These are phyloP conservation scores for Nephrocerus scutellatus DNA, from an alignment of 2,888 invertebrate species.

Conservation along the genomic window DNA sequence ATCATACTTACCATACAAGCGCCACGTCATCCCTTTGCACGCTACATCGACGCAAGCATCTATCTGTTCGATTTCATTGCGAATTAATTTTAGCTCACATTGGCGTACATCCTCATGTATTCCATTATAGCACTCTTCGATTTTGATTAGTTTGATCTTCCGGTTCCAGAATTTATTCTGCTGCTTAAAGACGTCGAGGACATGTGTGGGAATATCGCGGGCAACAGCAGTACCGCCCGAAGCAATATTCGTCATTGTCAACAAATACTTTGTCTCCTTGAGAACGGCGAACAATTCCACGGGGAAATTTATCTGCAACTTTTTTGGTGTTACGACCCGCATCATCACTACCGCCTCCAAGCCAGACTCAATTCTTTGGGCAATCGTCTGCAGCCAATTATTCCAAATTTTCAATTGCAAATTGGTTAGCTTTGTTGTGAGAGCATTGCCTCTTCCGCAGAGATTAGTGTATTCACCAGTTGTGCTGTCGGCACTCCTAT, in stretches of 20 bases:
- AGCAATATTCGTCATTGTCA: slow-evolving; percentile 48
- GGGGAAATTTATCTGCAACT: slow-evolving; percentile 34
- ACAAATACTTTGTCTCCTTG: slow-evolving; percentile 76
- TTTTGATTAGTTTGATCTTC: slow-evolving; percentile 51
- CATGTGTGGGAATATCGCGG: too few species aligned
- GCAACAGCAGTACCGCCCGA: not conserved
- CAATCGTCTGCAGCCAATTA: slow-evolving; percentile 52
- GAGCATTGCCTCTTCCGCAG: slow-evolving; percentile 33
- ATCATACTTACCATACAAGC: slow-evolving; percentile 60
- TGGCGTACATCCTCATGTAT: slow-evolving; percentile 63
- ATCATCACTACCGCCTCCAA: slow-evolving; percentile 37
- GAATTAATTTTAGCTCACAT: slow-evolving; percentile 72
- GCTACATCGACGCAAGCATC: slow-evolving; percentile 64
- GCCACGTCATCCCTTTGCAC: slow-evolving; percentile 70
- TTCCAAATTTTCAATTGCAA: slow-evolving; percentile 50
- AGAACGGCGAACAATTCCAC: slow-evolving; percentile 62
- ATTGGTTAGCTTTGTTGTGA: slow-evolving; percentile 44
- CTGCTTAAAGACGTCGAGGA: slow-evolving; percentile 32
- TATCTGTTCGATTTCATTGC: slow-evolving; percentile 66
- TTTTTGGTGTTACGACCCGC: slow-evolving; percentile 16
- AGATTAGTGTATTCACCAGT: slow-evolving; percentile 25
- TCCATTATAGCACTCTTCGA: slow-evolving; percentile 74
- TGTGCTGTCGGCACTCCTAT: not conserved
- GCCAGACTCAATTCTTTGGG: slow-evolving; percentile 47
- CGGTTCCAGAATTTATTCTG: slow-evolving; percentile 38